Evolutionary conservation across 1,140 invertebrate species (phyloP).

Genomic region (Trachelipus rathkii): DNA sequence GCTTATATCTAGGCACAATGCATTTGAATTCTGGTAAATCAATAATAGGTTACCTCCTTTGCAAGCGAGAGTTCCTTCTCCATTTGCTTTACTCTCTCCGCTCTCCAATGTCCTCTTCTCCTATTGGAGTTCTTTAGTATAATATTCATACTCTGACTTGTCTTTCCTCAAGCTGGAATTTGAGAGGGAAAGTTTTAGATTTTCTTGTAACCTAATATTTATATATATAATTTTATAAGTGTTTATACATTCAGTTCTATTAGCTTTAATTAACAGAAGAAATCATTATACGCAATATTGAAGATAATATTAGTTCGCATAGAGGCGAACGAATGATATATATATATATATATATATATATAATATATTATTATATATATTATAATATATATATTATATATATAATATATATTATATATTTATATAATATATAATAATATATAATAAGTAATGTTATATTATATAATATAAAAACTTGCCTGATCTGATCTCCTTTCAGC

Average conservation of each 20-base stretch:
- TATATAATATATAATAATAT: neutral
- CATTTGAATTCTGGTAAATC: no score
- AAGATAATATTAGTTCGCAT: neutral
- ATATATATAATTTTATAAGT: neutral
- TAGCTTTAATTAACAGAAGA: no score
- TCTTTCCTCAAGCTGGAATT: constrained; percentile 38
- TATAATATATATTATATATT: neutral
- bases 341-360: constrained; percentile 24
- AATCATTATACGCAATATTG: no score
- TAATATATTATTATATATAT: constrained; percentile 22
- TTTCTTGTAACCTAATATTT: neutral
- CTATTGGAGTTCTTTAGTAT: constrained; percentile 45
- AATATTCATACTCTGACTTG: constrained; percentile 47
- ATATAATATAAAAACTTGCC: constrained; percentile 69
- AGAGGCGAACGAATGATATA: neutral
- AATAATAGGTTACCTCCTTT: constrained; percentile 60
- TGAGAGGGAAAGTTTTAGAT: neutral
- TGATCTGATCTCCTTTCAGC: constrained; percentile 85
- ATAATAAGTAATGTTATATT: no score
- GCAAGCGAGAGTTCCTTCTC: constrained; percentile 79
- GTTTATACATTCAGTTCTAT: no score
- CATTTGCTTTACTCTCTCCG: constrained; percentile 66
- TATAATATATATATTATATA: constrained; percentile 6
- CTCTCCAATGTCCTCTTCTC: constrained; percentile 51
- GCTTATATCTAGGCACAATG: no score